A percentile compares a stretch with the other conserved stretches of the same genome.
Evolutionary conservation across 2,113 vertebrate genomes (phyloP).

Genomic region (Columba janthina): DNA sequence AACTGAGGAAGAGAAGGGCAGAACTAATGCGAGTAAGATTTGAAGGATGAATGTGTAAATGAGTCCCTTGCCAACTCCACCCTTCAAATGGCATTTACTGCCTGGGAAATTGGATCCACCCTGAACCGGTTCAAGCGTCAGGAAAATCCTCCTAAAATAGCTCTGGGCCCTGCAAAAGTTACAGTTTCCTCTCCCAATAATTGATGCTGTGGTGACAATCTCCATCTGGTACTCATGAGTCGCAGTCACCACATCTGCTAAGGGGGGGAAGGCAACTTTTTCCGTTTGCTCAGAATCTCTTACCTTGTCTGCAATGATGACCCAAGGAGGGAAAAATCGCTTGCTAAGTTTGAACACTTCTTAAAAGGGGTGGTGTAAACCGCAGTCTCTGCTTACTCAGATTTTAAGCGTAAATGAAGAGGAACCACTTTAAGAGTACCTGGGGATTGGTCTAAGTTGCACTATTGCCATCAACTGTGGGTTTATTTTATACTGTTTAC

Average conservation of each 20-base stretch:
- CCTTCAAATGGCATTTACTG: neutral
- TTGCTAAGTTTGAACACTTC: neutral
- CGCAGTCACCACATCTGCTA: neutral
- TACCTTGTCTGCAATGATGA: neutral
- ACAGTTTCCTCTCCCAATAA: neutral
- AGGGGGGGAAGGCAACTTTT: neutral
- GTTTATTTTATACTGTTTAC: neutral
- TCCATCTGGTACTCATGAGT: neutral
- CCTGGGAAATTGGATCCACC: neutral
- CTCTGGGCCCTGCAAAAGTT: neutral
- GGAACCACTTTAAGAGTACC: neutral
- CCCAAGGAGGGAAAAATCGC: neutral
- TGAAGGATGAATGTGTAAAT: neutral
- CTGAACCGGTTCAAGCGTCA: neutral
- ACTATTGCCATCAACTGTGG: neutral
- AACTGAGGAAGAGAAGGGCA: constrained; percentile 3
- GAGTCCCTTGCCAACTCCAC: neutral
- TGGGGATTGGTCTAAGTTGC: neutral
- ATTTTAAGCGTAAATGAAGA: neutral
- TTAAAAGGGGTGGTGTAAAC: neutral
- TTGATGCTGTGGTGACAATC: neutral
- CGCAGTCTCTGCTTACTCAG: neutral
- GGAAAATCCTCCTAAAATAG: constrained; percentile 25
- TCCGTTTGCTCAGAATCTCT: neutral
- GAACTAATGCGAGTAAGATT: neutral